Base-by-base conservation (phyloP, 35 echinoderm and acorn worm genomes). In the Acanthaster planci region DNA sequence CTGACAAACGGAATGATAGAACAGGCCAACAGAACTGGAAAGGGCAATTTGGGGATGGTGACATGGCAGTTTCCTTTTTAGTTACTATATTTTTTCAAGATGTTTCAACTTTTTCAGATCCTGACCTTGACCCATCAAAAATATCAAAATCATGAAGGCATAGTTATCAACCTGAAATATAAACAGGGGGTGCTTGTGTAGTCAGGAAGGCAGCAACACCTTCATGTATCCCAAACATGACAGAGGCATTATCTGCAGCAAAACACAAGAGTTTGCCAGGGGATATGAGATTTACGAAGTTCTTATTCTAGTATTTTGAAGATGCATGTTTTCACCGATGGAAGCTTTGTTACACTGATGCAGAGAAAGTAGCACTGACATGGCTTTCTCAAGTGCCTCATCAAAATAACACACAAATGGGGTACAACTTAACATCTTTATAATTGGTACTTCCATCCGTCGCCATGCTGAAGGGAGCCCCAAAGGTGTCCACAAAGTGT, bases 311-410 rank as follows among this genome's bases (percentile, higher is more conserved):
- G 80, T 75, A 90, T 81, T 15, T 56, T 84, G 56, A 84, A 84
- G 21, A 90, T n/a, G n/a, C n/a, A n/a, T 90, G 42, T 90, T 90
- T 85, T 90, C 88, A 14, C 87, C 81, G n/a, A 81, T 90, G 10
- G 88, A 90, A 10, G 81, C 59, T 44, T 84, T 84, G 38, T 72
- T 23, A 54, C 88, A 90, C 52, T 90, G 64, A 15, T 37, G 38
- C 12, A 90, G 67, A 26, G n/a, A 89, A 5, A 90, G 81, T 54
- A 85, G 39, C 22, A 90, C 87, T 14, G 55, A 89, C 52, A 82
- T 50, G 77, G 68, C 53, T 50, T 52, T 38, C 31, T 81, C 88
- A 51, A 53, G 80, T 12, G 37, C 34, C 32, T 56, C 38, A 85
- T 85, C 81, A 90, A 90, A 90, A 76, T 90, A 90, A 32, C 88